Percentiles rank a stretch among this genome's conserved stretches.
These are phyloP conservation scores for Adelges cooleyi DNA, from an alignment of 1,140 invertebrate species.

Conservation along the genomic window DNA sequence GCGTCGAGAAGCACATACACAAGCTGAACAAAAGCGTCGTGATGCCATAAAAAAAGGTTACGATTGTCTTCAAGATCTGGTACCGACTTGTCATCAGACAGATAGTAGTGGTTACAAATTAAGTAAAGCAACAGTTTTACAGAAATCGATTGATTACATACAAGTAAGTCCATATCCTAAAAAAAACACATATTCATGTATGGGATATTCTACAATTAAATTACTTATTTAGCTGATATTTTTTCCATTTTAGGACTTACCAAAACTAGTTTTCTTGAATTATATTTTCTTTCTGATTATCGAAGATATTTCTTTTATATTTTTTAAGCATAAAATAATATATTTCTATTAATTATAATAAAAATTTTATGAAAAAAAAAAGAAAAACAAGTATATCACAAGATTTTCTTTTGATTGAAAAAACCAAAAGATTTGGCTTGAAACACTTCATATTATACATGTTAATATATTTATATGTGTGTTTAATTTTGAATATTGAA, in stretches of 20 bases:
- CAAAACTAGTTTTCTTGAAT: no score
- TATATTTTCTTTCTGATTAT: not conserved
- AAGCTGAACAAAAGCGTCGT: conserved; percentile 91
- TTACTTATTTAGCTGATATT: not conserved
- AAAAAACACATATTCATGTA: not conserved
- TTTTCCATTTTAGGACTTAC: no score
- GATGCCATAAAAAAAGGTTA: conserved; percentile 96
- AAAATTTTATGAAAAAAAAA: no score
- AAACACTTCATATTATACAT: not conserved
- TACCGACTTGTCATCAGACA: conserved; percentile 83
- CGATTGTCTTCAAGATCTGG: conserved; percentile 77
- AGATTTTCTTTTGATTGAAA: not conserved
- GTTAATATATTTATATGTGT: not conserved
- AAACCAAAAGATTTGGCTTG: not conserved
- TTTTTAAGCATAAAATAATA: no score
- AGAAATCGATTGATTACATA: conserved; percentile 84
- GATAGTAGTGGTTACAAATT: conserved; percentile 81
- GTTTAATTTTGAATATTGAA: not conserved
- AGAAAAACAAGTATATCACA: not conserved
- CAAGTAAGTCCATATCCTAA: conserved; percentile 37
- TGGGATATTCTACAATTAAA: no score
- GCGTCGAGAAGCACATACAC: conserved; percentile 86
- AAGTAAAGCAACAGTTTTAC: conserved; percentile 89
- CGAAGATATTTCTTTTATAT: no score
- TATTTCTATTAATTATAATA: no score